Percentiles rank a stretch among this genome's conserved stretches.
Evolutionary conservation across 2,888 invertebrate genomes (phyloP).

Genomic region (Diabrotica balteata): DNA sequence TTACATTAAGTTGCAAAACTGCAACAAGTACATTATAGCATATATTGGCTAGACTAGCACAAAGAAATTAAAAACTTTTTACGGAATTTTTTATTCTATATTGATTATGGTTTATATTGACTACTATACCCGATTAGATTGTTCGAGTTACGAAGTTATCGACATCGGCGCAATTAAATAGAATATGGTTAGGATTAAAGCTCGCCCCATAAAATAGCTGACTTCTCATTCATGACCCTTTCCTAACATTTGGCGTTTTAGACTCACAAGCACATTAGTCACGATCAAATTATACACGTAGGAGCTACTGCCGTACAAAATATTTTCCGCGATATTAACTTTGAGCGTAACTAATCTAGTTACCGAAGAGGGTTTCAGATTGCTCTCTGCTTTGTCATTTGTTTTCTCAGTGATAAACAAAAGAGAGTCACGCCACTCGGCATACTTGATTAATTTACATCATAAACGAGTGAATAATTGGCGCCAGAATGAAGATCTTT

Average conservation of each 20-base stretch:
- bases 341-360: conserved; percentile 40
- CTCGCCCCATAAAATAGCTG: too few relatives aligned
- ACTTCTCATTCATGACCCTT: too few relatives aligned
- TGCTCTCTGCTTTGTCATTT: conserved; percentile 39
- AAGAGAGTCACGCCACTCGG: conserved; percentile 30
- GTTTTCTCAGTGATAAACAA: conserved; percentile 37
- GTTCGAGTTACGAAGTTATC: too few relatives aligned
- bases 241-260: neutral
- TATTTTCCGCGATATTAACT: conserved; percentile 39
- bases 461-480: conserved; percentile 35
- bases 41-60: too few relatives aligned
- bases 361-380: conserved; percentile 36
- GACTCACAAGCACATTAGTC: conserved; percentile 1
- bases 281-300: conserved; percentile 16
- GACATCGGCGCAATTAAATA: too few relatives aligned
- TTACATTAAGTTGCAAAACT: too few relatives aligned
- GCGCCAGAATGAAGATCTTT: conserved; percentile 1
- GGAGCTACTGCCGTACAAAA: conserved; percentile 19
- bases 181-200: too few relatives aligned
- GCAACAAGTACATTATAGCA: too few relatives aligned
- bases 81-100: too few relatives aligned
- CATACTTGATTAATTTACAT: conserved; percentile 37
- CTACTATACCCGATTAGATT: too few relatives aligned
- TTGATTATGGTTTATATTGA: too few relatives aligned
- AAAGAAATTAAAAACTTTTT: too few relatives aligned